Percentiles rank a stretch among this genome's conserved stretches.
Conservation (phyloP, 2,113 vertebrate genomes). For the Anseranas semipalmata region DNA sequence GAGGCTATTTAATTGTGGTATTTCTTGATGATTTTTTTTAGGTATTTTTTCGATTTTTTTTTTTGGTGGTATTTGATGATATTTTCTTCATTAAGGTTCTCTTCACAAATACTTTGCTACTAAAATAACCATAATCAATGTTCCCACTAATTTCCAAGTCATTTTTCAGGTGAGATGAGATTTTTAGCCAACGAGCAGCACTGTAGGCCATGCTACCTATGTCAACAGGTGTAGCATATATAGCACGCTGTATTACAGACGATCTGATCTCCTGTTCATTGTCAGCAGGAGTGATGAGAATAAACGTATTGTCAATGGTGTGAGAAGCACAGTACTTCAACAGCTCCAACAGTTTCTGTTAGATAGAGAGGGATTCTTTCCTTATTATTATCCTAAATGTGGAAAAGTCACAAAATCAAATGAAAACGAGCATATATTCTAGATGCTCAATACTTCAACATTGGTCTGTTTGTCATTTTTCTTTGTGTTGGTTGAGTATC, state of each 20-base stretch:
- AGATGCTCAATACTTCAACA: background rate
- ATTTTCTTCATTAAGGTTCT: background rate
- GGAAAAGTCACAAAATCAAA: background rate
- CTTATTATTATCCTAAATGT: background rate
- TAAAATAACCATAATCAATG: background rate
- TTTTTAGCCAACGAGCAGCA: background rate
- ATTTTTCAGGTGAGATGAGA: background rate
- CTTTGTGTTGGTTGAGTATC: background rate
- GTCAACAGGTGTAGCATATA: background rate
- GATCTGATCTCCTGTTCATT: fast-evolving
- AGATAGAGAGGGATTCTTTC: background rate
- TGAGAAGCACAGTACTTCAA: background rate
- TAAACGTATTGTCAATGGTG: background rate
- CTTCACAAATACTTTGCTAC: background rate
- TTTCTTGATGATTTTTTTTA: background rate
- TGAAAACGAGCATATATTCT: background rate
- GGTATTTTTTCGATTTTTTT: background rate
- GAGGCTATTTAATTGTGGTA: background rate
- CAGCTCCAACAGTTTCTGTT: background rate
- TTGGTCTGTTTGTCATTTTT: background rate
- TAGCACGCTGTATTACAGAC: too few species aligned
- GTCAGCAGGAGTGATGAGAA: background rate
- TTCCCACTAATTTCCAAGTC: background rate
- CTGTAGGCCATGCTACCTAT: fast-evolving
- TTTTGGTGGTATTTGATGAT: background rate